Evolutionary conservation across 2,797 vertebrate species (phyloP), one percentile per base, ranked within the genome.

Genomic region (Acropternis orthonyx): DNA sequence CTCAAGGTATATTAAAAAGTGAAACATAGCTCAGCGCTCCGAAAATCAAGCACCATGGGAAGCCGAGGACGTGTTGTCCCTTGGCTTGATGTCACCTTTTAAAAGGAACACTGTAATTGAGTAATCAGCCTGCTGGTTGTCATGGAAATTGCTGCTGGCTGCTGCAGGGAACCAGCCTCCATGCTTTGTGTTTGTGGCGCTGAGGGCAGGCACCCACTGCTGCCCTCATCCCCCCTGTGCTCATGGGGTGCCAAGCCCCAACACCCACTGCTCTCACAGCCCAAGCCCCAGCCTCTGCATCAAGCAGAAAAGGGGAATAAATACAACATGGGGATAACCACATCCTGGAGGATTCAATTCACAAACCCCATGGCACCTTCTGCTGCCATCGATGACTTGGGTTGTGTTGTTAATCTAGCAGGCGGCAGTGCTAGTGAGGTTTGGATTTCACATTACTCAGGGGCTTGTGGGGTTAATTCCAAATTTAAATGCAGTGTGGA

Each of bases 111-210:
- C 63, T 86, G 93, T 85, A 96, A 95, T 89, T 95, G 95, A 95
- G 93, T 93, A 96, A 94, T 96, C 94, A 89, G 87, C 81, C 93
- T 94, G 85, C 91, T 93, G 85, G 95, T 96, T 96, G 95, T 63
- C 95, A 96, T 97, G 92, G 94, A 81, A 89, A 96, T 95, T 4
- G 39, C 90, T 94, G 86, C 87, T 28, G 83, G 85, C 91, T 95
- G 96, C 87, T 86, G 89, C 94, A 65, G 80, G 84, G 88, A 94
- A 10, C 26, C 79, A 36, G 87, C 87, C 89, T 85, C 73, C 51
- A n/a, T 32, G 52, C 85, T 96, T 67, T 56, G 82, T 81, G 74
- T 26, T 56, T 3, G 75, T 37, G 5, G 7, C 4, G 61, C 39
- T 2, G 28, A 67, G 95, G 91, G 90, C 61, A 61, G 27, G 24